These are phyloP conservation scores for Coluber constrictor DNA, from an alignment of 2,797 vertebrate species.

Conservation along the genomic window DNA sequence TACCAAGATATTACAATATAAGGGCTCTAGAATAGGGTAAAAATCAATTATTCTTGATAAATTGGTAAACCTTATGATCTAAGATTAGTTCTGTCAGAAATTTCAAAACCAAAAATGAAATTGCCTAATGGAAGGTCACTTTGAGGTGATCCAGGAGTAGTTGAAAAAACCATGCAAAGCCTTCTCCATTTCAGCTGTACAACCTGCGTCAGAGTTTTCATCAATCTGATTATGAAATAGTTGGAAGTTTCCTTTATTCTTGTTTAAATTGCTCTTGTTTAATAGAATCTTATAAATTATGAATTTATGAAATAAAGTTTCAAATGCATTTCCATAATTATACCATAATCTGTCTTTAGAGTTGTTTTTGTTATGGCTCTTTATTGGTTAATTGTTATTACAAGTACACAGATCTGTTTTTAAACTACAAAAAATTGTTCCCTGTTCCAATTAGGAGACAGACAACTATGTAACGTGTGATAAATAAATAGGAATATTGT, in stretches of 20 bases:
- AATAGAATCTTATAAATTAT: conserved; percentile 63
- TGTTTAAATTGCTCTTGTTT: conserved; percentile 57
- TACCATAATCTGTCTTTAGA: conserved; percentile 64
- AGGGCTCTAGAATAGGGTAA: neutral
- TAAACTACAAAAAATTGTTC: conserved; percentile 59
- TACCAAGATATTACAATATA: neutral
- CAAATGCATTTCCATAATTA: conserved; percentile 68
- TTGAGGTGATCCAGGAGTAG: neutral
- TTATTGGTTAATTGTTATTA: conserved; percentile 66
- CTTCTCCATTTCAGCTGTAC: neutral
- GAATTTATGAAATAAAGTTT: conserved; percentile 64
- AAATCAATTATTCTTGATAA: neutral
- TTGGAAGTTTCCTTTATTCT: conserved; percentile 53
- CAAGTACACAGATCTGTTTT: conserved; percentile 64
- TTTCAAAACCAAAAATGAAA: neutral
- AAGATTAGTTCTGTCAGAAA: neutral
- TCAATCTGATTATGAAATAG: conserved; percentile 4
- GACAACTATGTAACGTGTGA: neutral
- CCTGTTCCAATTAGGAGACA: neutral
- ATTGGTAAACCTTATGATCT: neutral
- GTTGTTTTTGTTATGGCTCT: conserved; percentile 73
- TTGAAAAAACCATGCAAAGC: neutral
- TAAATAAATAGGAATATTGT: neutral
- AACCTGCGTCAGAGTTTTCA: neutral
- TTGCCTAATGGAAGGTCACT: neutral